Conservation (phyloP, 2,797 vertebrate species). For the Tadarida brasiliensis region DNA sequence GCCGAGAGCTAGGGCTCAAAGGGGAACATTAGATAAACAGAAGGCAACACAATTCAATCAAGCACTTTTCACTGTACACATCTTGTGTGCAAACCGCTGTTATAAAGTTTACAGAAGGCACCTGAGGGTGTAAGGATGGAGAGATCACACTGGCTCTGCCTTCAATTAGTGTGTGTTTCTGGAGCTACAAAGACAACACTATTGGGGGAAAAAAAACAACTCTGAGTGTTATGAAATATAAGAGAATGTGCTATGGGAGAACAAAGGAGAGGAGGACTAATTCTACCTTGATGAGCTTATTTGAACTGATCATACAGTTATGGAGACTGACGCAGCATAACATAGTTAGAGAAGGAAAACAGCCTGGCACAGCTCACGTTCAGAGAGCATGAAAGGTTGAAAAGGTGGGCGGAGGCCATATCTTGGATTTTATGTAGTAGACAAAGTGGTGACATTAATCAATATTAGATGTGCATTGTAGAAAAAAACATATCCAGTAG, state of each 20-base stretch:
- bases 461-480: background rate
- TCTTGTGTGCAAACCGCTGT: background rate
- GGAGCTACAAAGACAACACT: background rate
- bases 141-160: background rate
- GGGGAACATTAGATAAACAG: background rate
- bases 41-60: background rate
- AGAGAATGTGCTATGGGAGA: background rate
- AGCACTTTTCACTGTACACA: background rate
- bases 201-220: background rate
- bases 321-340: background rate
- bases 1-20: background rate
- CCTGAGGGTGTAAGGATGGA: background rate
- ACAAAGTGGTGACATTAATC: background rate
- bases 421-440: background rate
- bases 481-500: background rate
- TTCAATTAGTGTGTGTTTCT: background rate
- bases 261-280: background rate
- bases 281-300: background rate
- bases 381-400: background rate
- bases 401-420: background rate
- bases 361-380: background rate
- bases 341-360: background rate
- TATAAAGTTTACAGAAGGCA: background rate
- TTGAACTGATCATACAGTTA: background rate
- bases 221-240: background rate